Conservation (phyloP, 2,113 vertebrate genomes). For the Camelus bactrianus region DNA sequence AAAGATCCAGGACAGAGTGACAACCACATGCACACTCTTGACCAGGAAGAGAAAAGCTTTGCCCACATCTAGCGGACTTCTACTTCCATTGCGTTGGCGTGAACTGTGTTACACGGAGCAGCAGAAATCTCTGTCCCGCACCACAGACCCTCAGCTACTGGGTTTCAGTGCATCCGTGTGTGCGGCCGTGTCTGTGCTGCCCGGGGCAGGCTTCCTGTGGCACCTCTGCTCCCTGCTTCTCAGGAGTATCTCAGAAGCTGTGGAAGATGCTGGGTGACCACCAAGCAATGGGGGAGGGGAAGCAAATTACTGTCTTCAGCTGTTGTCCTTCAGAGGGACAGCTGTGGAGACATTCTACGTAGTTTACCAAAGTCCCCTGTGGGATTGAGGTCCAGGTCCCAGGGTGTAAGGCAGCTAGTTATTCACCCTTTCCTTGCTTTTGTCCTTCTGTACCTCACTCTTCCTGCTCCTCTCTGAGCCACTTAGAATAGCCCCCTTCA, state of each 20-base stretch:
- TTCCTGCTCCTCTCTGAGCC: background rate
- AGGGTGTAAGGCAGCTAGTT: background rate
- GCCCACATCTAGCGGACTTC: too few species aligned
- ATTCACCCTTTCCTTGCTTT: background rate
- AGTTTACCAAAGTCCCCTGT: background rate
- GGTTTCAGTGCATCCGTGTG: background rate
- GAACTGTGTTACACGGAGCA: background rate
- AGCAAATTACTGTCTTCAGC: background rate
- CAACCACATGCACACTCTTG: too few species aligned
- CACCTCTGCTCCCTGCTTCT: background rate
- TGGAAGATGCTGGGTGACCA: too few species aligned
- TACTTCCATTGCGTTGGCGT: too few species aligned
- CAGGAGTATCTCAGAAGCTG: background rate
- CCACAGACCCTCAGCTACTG: background rate
- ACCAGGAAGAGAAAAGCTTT: background rate
- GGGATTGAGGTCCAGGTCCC: background rate
- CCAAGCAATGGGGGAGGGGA: background rate
- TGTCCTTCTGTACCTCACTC: background rate
- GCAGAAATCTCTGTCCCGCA: background rate
- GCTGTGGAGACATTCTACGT: background rate
- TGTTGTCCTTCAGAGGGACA: background rate
- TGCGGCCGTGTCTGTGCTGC: too few species aligned
- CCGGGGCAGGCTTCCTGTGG: rapidly evolving
- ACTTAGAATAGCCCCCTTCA: background rate
- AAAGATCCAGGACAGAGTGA: too few species aligned